phyloP scores from a whole-genome alignment of 2,797 vertebrate genomes.

The Argyrosomus regius region DNA sequence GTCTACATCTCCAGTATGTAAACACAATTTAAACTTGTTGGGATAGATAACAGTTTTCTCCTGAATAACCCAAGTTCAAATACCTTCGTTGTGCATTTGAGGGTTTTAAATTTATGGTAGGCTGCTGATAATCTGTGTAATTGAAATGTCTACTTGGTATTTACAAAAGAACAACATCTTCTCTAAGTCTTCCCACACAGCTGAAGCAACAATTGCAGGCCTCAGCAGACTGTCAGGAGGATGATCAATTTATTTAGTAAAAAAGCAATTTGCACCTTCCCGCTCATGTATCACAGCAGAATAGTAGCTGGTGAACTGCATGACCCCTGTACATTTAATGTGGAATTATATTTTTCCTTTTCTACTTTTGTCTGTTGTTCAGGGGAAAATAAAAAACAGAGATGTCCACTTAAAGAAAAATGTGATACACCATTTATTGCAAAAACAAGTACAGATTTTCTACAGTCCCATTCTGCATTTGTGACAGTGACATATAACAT shows the following conservation, averaged over 20 bases:
- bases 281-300: slow-evolving; percentile 28
- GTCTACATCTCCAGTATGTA: background rate
- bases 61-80: slow-evolving; percentile 34
- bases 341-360: background rate
- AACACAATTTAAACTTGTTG: slow-evolving; percentile 40
- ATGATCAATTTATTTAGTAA: slow-evolving; percentile 44
- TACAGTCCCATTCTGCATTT: slow-evolving; percentile 21
- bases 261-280: slow-evolving; percentile 12
- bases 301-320: slow-evolving; percentile 7
- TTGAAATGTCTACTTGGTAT: slow-evolving; percentile 45
- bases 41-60: slow-evolving; percentile 26
- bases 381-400: slow-evolving; percentile 13
- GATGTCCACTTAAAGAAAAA: slow-evolving; percentile 14
- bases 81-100: slow-evolving; percentile 21
- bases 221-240: slow-evolving; percentile 22
- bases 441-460: slow-evolving; percentile 22
- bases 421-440: slow-evolving; percentile 17
- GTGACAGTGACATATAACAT: slow-evolving; percentile 49
- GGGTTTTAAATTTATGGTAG: slow-evolving; percentile 40
- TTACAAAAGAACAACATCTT: slow-evolving; percentile 37
- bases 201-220: slow-evolving; percentile 61
- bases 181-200: slow-evolving; percentile 45
- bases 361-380: background rate
- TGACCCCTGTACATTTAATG: slow-evolving; percentile 1
- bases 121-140: slow-evolving; percentile 44